Base-by-base conservation (phyloP, 2,888 invertebrate genomes). In the Epistrophella euchroma region DNA sequence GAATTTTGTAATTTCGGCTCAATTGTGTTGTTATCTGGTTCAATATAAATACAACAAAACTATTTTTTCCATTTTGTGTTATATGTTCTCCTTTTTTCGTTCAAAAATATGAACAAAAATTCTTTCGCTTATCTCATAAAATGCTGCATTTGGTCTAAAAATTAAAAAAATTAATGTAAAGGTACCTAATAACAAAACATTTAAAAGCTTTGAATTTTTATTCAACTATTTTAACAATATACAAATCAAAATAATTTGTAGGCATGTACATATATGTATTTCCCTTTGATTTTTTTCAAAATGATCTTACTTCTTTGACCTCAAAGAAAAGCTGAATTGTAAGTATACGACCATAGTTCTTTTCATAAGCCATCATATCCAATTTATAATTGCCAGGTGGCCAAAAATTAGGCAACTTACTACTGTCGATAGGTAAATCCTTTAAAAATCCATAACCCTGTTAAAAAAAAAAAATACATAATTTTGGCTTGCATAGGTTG, bases 391-490 rank as follows among this genome's bases (percentile, higher is more conserved):
- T 50, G 0, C 68, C 68, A n/a, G 50, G 7, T n/a, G 68, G 68
- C 50, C 50, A 68, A 52, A 68, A 37, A 0, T 37, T 35, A 1
- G 68, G 68, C 11, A 68, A 22, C 1, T 52, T 35, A 3, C 7
- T 15, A 5, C 4, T 7, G 10, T 52, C 37, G 5, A 68, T 17
- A 11, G 68, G 68, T 10, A 52, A 37, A 52, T 68, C 52, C 15
- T 68, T 52, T 37, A 68, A 25, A n/a, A 5, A 50, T 17, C 6
- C 35, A 40, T 68, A 52, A 4, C 68, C 68, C 68, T 68, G 22
- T 25, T 22, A 11, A 40, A 25, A 60, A 15, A 43, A 45, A 45
- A 17, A 35, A 45, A 13, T 19, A 32, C 37, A 37, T 17, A 19
- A 60, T 17, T 66, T 15, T 19, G 25, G 4, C 13, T 13, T 10